Evolutionary conservation across 2,113 vertebrate genomes (phyloP).

Genomic region (Hiodon tergisus): DNA sequence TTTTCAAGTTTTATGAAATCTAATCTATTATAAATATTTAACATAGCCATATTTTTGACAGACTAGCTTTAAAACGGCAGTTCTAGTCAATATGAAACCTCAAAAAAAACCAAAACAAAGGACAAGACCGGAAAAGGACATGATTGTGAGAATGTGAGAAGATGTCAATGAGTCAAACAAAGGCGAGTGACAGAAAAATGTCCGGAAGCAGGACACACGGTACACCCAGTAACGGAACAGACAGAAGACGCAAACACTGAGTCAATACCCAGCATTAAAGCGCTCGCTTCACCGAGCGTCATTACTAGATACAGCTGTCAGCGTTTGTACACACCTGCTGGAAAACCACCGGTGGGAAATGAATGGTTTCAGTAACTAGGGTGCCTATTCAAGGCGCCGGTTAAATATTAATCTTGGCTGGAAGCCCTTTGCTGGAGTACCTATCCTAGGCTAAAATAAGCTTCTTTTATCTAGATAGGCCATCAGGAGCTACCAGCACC

Average conservation of each 20-base stretch:
- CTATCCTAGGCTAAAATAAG: neutral
- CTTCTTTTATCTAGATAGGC: neutral
- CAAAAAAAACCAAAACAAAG: too few species aligned
- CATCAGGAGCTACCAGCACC: neutral
- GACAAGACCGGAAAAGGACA: too few species aligned
- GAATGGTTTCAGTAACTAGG: slow-evolving; percentile 1
- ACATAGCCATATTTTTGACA: too few species aligned
- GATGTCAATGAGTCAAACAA: neutral
- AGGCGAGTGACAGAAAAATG: neutral
- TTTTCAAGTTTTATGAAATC: too few species aligned
- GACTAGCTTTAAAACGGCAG: too few species aligned
- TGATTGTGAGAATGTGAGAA: neutral
- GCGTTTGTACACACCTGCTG: neutral
- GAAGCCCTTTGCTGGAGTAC: neutral
- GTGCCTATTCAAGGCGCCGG: neutral
- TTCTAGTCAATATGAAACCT: too few species aligned
- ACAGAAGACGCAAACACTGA: neutral
- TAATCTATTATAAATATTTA: too few species aligned
- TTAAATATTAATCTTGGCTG: slow-evolving; percentile 8
- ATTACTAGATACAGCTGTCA: neutral
- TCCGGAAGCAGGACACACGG: neutral
- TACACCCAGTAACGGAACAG: neutral
- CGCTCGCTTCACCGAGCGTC: neutral
- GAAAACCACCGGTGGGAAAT: neutral
- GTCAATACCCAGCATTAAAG: neutral